These are phyloP conservation scores for Micrasema minimum DNA, from an alignment of 1,140 invertebrate genomes.

Conservation along the genomic window DNA sequence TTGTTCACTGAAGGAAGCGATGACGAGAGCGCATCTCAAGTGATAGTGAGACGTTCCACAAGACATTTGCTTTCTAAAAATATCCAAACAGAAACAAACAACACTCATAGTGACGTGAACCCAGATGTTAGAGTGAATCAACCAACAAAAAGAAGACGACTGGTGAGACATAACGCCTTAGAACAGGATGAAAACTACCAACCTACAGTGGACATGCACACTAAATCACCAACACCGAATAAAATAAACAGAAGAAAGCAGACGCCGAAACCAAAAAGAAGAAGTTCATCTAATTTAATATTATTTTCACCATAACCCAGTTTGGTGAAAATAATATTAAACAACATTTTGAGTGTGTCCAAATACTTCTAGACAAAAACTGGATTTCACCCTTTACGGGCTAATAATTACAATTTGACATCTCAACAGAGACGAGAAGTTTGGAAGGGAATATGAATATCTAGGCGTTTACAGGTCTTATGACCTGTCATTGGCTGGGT, in stretches of 20 bases:
- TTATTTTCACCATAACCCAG: too few relatives aligned
- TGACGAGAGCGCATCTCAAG: neutral
- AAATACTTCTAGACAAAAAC: too few relatives aligned
- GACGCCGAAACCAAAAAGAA: too few relatives aligned
- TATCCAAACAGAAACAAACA: neutral
- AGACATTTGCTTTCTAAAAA: neutral
- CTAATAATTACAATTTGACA: too few relatives aligned
- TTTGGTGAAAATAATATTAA: too few relatives aligned
- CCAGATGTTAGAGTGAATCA: neutral
- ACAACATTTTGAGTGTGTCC: too few relatives aligned
- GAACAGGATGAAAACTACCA: neutral
- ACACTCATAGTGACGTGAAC: neutral
- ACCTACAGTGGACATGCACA: neutral
- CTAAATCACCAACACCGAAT: neutral
- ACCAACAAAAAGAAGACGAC: conserved; percentile 1
- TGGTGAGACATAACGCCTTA: neutral
- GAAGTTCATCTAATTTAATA: neutral
- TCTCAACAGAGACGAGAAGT: too few relatives aligned
- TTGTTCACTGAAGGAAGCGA: conserved; percentile 29
- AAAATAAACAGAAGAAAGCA: too few relatives aligned
- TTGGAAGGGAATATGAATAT: too few relatives aligned
- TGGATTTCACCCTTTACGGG: too few relatives aligned
- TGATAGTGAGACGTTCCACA: neutral
- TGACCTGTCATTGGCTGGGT: too few relatives aligned
- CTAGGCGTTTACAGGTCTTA: too few relatives aligned